Conservation (phyloP, 1,140 invertebrate genomes). For the Hypothenemus hampei region DNA sequence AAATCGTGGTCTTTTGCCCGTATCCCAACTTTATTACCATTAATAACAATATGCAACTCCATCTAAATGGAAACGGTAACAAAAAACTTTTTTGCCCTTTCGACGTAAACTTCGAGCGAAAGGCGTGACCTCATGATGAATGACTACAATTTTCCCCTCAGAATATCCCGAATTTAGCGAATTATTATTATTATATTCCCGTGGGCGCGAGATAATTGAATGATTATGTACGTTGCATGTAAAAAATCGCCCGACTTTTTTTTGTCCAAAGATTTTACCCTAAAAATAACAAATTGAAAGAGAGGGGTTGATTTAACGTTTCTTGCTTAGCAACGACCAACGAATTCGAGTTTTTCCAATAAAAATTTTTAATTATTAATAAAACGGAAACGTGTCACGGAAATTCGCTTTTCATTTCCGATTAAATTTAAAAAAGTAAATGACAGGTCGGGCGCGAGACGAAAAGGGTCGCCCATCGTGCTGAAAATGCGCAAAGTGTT, state of each 20-base stretch:
- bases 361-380: conserved; percentile 16
- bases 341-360: too few relatives aligned
- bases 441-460: conserved; percentile 17
- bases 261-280: conserved; percentile 5
- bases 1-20: too few relatives aligned
- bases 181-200: conserved; percentile 6
- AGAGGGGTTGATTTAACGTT: too few relatives aligned
- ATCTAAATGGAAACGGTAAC: conserved; percentile 1
- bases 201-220: conserved; percentile 10
- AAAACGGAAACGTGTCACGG: conserved; percentile 1
- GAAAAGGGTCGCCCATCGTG: conserved; percentile 1
- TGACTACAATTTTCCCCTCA: conserved; percentile 15
- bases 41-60: conserved; percentile 5
- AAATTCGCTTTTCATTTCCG: conserved; percentile 16
- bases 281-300: too few relatives aligned
- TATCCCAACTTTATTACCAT: too few relatives aligned
- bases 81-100: conserved; percentile 19
- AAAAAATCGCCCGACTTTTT: too few relatives aligned
- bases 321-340: too few relatives aligned
- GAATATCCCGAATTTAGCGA: conserved; percentile 3
- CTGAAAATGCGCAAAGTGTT: conserved; percentile 12
- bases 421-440: conserved; percentile 22
- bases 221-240: conserved; percentile 11
- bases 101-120: conserved; percentile 9
- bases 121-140: conserved; percentile 15